Conservation (phyloP, 2,888 invertebrate genomes). For the Eucera pruinosa region DNA sequence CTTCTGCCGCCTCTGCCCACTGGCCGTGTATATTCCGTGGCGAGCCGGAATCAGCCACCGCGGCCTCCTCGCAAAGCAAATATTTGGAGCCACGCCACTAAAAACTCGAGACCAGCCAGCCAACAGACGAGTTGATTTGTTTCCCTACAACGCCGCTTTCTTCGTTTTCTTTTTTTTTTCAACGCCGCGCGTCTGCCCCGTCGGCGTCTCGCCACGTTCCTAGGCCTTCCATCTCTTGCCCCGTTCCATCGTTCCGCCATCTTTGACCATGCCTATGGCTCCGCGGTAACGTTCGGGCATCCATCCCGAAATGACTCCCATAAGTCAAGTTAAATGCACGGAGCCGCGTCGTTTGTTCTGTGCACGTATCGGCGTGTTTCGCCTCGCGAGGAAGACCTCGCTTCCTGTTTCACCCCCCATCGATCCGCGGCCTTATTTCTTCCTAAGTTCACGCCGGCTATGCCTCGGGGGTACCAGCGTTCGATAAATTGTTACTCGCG, state of each 20-base stretch:
- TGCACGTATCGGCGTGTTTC: constrained; percentile 61
- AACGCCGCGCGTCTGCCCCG: constrained; percentile 33
- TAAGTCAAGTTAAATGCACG: constrained; percentile 68
- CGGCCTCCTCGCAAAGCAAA: constrained; percentile 78
- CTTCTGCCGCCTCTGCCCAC: constrained; percentile 41
- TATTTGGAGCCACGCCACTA: constrained; percentile 84
- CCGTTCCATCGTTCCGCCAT: constrained; percentile 33
- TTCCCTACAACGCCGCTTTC: constrained; percentile 79
- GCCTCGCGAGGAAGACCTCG: constrained; percentile 30
- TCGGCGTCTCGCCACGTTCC: constrained; percentile 50
- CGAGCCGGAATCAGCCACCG: constrained; percentile 69
- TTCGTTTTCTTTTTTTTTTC: constrained; percentile 69
- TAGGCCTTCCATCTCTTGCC: constrained; percentile 35
- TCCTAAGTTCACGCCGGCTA: background rate
- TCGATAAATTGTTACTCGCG: background rate
- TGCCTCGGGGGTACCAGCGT: background rate
- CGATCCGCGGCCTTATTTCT: constrained; percentile 26
- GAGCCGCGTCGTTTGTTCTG: constrained; percentile 55
- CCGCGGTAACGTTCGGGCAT: constrained; percentile 51
- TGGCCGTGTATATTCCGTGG: constrained; percentile 73
- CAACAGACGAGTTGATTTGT: constrained; percentile 83
- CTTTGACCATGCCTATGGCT: constrained; percentile 40
- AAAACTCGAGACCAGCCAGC: constrained; percentile 83
- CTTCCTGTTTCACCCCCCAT: constrained; percentile 46
- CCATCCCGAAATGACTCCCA: constrained; percentile 68